Evolutionary conservation across 2,797 vertebrate species (phyloP), one percentile per base, ranked within the genome.

Genomic region (Argyrosomus regius): DNA sequence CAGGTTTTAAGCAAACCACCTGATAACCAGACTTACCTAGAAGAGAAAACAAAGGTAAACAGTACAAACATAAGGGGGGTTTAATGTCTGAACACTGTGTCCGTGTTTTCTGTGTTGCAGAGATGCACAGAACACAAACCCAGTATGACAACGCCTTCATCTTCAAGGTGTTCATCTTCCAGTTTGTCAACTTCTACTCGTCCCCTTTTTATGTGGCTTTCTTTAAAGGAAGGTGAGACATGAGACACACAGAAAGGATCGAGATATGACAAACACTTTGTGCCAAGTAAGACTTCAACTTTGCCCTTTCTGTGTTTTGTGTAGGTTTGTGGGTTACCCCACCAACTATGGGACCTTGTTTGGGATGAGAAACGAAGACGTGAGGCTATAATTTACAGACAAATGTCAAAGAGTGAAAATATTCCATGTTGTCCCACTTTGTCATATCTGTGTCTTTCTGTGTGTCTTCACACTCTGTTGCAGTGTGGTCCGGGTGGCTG

Each of bases 91-190:
- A 54, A 50, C 26, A 13, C 16, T 48, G 7, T 79, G 7, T 63
- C 2, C 3, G 3, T 76, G 39, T 59, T 77, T 71, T 60, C 69
- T 77, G 9, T 74, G n/a, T 83, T 73, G 24, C 91, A 97, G 96
- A 97, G 87, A 97, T 96, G 96, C 96, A 97, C 86, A 91, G 96
- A 85, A 96, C 96, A 11, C 96, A 97, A 89, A 95, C 95, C 3
- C 92, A 96, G 77, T 95, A 95, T 13, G 96, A 97, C 76, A 96
- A 96, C 0, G 94, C 96, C 56, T 96, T 97, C 84, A 96, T 94
- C 72, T 96, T 96, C 86, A 96, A 96, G 78, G 96, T 96, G 67
- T 97, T 97, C 92, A 93, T 96, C 88, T 97, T 97, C 92, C 96
- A 96, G 92, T 96, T 96, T 87, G 95, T 97, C 81, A 95, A 94